phyloP scores from a whole-genome alignment of 2,888 invertebrate species.

The Hydraecia micacea region DNA sequence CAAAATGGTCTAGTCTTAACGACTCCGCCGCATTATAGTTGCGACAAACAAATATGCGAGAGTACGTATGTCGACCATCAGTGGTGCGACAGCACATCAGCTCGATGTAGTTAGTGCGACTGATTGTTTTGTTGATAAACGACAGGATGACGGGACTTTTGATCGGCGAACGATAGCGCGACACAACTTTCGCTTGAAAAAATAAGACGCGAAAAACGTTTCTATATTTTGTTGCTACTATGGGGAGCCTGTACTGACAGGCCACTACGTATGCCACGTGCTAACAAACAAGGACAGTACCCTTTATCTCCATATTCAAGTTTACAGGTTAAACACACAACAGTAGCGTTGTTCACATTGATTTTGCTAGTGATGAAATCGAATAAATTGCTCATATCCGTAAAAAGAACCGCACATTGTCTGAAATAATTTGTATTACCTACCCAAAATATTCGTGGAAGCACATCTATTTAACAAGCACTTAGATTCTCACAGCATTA shows the following conservation, averaged over 20 bases:
- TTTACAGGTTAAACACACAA: background rate
- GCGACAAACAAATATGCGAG: background rate
- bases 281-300: background rate
- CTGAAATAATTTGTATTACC: background rate
- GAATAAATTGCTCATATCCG: background rate
- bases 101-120: background rate
- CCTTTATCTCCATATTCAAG: background rate
- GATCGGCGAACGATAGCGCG: background rate
- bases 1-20: background rate
- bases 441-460: background rate
- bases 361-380: background rate
- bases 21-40: background rate
- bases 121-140: background rate
- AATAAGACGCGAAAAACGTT: background rate
- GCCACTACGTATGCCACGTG: background rate
- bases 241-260: background rate
- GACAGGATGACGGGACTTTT: background rate
- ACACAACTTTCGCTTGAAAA: background rate
- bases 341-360: background rate
- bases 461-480: background rate
- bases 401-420: background rate
- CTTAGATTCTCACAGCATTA: slow-evolving; percentile 1
- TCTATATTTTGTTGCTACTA: background rate
- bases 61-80: background rate
- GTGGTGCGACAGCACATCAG: background rate